Evolutionary conservation across 2,113 vertebrate species (phyloP).

Genomic region (Oriolus oriolus): DNA sequence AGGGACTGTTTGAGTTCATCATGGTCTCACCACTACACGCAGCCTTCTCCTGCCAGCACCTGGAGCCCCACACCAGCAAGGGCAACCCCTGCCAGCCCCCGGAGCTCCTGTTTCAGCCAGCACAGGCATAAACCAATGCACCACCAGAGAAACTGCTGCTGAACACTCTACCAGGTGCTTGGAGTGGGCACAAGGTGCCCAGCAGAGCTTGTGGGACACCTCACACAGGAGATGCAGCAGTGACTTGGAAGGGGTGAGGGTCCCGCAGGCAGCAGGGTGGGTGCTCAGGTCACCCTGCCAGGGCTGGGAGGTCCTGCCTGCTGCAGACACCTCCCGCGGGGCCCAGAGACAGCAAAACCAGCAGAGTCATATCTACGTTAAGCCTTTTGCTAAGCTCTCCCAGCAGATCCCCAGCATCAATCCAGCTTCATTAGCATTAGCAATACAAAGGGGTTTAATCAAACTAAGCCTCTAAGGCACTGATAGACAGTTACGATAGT

Average conservation of each 20-base stretch:
- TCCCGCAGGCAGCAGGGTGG: background rate
- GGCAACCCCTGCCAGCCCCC: background rate
- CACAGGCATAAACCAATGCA: fast-evolving
- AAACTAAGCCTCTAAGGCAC: conserved; percentile 16
- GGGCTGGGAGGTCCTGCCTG: background rate
- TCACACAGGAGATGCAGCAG: fast-evolving
- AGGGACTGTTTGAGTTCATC: background rate
- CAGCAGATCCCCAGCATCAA: background rate
- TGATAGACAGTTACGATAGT: background rate
- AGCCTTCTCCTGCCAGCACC: background rate
- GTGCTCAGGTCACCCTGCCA: background rate
- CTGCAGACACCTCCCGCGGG: fast-evolving
- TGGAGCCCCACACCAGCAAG: background rate
- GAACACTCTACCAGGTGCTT: fast-evolving
- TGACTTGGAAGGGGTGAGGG: background rate
- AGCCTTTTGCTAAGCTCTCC: background rate
- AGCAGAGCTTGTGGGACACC: background rate
- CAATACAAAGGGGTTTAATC: conserved; percentile 6
- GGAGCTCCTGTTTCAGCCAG: background rate
- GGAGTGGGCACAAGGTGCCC: fast-evolving
- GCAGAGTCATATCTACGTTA: background rate
- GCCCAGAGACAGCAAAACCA: background rate
- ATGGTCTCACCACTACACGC: fast-evolving
- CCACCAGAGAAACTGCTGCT: background rate
- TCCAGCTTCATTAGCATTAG: background rate